Percentiles rank a stretch among this genome's conserved stretches.
These are phyloP conservation scores for Gavia stellata DNA, from an alignment of 2,113 vertebrate species.

Conservation along the genomic window DNA sequence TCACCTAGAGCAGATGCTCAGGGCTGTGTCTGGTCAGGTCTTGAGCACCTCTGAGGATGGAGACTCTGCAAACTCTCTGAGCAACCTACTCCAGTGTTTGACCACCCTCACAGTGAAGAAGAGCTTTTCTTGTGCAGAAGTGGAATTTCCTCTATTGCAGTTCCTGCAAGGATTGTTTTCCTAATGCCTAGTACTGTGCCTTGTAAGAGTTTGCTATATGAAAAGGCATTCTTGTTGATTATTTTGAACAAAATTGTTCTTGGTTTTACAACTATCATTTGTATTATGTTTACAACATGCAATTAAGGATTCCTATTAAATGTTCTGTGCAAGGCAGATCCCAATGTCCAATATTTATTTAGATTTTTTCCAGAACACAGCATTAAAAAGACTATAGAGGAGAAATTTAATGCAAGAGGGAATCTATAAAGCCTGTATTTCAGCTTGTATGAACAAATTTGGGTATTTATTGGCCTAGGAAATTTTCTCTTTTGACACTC, in stretches of 20 bases:
- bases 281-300: background rate
- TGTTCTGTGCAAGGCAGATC: background rate
- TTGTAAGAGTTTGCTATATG: background rate
- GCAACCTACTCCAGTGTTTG: background rate
- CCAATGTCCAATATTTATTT: constrained; percentile 38
- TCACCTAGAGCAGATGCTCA: background rate
- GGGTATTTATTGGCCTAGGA: background rate
- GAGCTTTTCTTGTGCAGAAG: background rate
- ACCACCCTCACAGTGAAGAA: background rate
- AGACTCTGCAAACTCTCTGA: background rate
- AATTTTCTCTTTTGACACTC: background rate
- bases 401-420: background rate
- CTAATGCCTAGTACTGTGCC: background rate
- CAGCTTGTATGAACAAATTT: background rate
- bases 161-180: background rate
- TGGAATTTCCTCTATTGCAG: background rate
- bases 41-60: background rate
- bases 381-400: background rate
- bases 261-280: constrained; percentile 16
- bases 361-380: background rate
- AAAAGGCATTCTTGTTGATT: background rate
- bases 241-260: background rate
- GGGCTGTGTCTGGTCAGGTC: background rate
- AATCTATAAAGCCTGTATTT: background rate
- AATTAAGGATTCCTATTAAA: constrained; percentile 29